Evolutionary conservation across 2,797 vertebrate species (phyloP), one percentile per base, ranked within the genome.

Genomic region (Ctenopoma multispine): DNA sequence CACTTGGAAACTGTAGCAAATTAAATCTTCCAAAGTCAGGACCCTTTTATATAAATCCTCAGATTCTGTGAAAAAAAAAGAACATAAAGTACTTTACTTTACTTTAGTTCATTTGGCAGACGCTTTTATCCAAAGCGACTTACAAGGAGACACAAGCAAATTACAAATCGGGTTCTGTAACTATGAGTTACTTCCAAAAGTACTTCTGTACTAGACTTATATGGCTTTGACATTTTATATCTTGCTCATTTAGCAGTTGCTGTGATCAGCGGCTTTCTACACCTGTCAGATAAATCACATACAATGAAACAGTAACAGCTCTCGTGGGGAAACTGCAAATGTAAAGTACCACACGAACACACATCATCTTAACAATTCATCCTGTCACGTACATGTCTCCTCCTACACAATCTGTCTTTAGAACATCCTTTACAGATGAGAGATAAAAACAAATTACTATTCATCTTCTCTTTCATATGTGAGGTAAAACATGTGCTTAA

Each of bases 1-100:
- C 65, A 98, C 96, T 92, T 98, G 97, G 92, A 97, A 98, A 89
- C 96, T 97, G 89, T 98, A 98, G 92, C 96, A 97, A 75, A 98
- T 97, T 79, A 98, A 92, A 85, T 97, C 96, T 83, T 98, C 97
- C 94, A 98, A 75, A 9, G 96, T 97, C 89, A 98, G 88, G 61
- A 96, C 92, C 79, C 92, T 90, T 89, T 98, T 98, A 79, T 97
- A 96, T 82, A 97, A 93, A 88, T 98, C 96, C 81, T 98, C 96
- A 23, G 94, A 86, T 77, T 98, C 96, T 98, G 94, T 71, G 65
- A 89, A 89, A 82, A 56, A 85, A 86, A 20, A 91, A 77, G 53
- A 75, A 69, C 11, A 67, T 20, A 20, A 73, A 44, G 29, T 65
- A 65, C 50, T 55, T 40, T 84, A n/a, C n/a, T n/a, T n/a, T n/a